These are phyloP conservation scores for Zingel zingel DNA, from an alignment of 2,113 vertebrate genomes.

Conservation along the genomic window DNA sequence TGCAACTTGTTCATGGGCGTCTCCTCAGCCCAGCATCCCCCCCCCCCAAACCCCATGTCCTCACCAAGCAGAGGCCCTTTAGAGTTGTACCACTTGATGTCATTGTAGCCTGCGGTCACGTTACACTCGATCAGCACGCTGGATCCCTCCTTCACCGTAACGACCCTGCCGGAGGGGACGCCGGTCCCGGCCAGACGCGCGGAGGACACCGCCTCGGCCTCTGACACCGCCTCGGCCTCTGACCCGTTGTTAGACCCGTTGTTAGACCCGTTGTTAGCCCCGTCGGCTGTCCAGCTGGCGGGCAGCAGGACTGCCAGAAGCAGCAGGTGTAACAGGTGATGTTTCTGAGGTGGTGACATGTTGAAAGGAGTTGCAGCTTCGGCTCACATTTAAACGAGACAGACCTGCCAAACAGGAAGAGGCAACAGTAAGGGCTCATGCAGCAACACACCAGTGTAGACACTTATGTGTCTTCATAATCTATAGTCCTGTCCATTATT, in stretches of 20 bases:
- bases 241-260: constrained; percentile 30
- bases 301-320: constrained; percentile 31
- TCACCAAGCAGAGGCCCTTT: constrained; percentile 85
- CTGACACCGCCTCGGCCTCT: not conserved
- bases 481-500: not conserved
- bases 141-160: constrained; percentile 91
- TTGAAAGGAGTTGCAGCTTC: not conserved
- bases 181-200: constrained; percentile 56
- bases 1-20: no score
- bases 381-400: constrained; percentile 21
- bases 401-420: constrained; percentile 68
- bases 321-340: not conserved
- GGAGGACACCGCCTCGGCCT: not conserved
- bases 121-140: constrained; percentile 90
- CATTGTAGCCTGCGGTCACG: constrained; percentile 78
- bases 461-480: not conserved
- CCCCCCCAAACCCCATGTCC: constrained; percentile 78
- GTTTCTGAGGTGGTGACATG: constrained; percentile 20
- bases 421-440: not conserved
- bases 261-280: constrained; percentile 22
- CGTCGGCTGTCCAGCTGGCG: not conserved
- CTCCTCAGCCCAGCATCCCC: not conserved
- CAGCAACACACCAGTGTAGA: not conserved
- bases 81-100: constrained; percentile 91
- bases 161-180: constrained; percentile 71